Base-by-base conservation (phyloP, 1,140 invertebrate genomes). In the Philaenus spumarius region DNA sequence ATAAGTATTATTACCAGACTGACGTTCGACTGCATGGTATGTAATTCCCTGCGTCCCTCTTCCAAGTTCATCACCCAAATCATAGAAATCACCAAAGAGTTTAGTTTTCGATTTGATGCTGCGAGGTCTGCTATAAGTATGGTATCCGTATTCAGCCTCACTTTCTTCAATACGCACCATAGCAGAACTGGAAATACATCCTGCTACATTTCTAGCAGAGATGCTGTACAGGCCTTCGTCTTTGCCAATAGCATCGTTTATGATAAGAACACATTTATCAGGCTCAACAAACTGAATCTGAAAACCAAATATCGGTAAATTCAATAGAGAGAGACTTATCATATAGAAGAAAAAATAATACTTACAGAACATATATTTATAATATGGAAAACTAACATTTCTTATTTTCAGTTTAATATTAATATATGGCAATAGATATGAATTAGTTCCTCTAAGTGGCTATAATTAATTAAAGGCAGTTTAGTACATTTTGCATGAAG, bases 141-240 rank as follows among this genome's bases (percentile, higher is more conserved):
- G 76, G 60, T 81, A 80, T 2, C 82, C 81, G 61, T 86, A 89
- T 60, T 87, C 83, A 24, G 83, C 78, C 64, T 89, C 87, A 69
- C 83, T 84, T 72, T 97, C 94, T 73, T 96, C 92, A 9, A 98
- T 86, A 66, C 90, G 85, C 6, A 98, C 77, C 78, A 91, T 94
- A 4, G 90, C 91, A 7, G 92, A 93, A 51, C 86, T 85, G 30
- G 88, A 90, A n/a, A 91, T 81, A 45, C 86, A 85, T 9, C 95
- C 96, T 17, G 95, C 95, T 1, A 95, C 82, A 73, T 99, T 99
- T 14, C 86, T 80, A 0, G 94, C 95, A 53, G 89, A 88, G 55
- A 96, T 82, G 5, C 93, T 95, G 71, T 98, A 99, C 2, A 97
- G 78, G 1, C 95, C 96, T 64, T 89, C 86, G 73, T 98, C 96